phyloP scores from a whole-genome alignment of 2,888 invertebrate species.

The Crossocerus cetratus region DNA sequence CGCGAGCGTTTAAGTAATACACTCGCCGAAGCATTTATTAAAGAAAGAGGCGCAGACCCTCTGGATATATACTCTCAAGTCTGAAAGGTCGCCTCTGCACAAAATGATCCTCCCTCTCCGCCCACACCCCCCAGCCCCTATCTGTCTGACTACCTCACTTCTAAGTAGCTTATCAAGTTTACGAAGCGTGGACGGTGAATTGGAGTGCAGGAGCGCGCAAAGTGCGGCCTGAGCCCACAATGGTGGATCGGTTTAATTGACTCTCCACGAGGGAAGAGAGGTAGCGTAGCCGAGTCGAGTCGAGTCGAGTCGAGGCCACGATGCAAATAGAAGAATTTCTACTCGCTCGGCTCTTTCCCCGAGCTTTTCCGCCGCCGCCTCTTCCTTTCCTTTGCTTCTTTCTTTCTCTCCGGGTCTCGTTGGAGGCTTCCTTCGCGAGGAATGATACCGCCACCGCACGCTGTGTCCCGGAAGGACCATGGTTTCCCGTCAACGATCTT shows the following conservation, averaged over 20 bases:
- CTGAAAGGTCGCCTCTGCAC: not conserved
- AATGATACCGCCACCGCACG: conserved; percentile 17
- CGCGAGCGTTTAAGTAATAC: too few relatives aligned
- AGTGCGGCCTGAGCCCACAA: conserved; percentile 29
- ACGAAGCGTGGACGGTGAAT: conserved; percentile 8
- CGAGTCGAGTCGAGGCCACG: not conserved
- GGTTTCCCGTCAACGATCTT: conserved; percentile 37
- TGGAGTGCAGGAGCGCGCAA: conserved; percentile 14
- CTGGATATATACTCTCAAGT: not conserved
- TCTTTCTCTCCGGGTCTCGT: conserved; percentile 15
- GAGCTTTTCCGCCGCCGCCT: not conserved
- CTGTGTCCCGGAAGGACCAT: conserved; percentile 32
- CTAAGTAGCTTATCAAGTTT: conserved; percentile 39
- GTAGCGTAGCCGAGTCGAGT: conserved; percentile 6
- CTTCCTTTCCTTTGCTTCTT: conserved; percentile 3
- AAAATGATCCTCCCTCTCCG: not conserved
- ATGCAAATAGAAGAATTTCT: conserved; percentile 38
- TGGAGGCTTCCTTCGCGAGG: conserved; percentile 16
- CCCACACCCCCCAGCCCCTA: not conserved
- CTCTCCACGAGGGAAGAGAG: conserved; percentile 34
- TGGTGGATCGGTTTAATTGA: conserved; percentile 42
- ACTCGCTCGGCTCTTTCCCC: too few relatives aligned
- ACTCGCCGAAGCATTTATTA: too few relatives aligned
- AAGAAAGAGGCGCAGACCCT: too few relatives aligned
- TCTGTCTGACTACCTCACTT: not conserved